Base-by-base conservation (phyloP, 2,888 invertebrate genomes). In the Cordilura impudica region DNA sequence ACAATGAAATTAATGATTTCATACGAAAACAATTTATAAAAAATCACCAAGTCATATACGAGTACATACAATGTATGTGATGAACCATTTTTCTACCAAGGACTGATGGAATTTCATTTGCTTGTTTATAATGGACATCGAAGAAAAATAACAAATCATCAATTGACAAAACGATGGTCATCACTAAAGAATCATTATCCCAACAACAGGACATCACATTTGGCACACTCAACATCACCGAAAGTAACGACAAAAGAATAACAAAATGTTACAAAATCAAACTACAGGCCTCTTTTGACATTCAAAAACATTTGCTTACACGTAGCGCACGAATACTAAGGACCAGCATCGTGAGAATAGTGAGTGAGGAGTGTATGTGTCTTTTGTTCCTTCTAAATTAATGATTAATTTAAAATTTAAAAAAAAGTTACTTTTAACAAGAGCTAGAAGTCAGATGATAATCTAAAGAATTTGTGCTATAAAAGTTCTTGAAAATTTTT, bases 101-200 rank as follows among this genome's bases (percentile, higher is more conserved):
- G 6, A 18, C 16, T n/a, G 10, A 45, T 10, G n/a, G 54, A 77
- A 69, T 79, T 45, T 26, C 61, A 63, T 66, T 76, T 58, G 73
- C 45, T 45, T 60, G 18, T 53, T 39, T 74, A 76, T 73, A 63
- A 63, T 51, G 66, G 23, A 39, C 2, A n/a, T n/a, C n/a, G n/a
- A 81, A 79, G 80, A 80, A 81, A 81, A 79, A 83, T 83, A 82
- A 85, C 84, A 85, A 85, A 86, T 85, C 85, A 86, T 85, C 84
- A 83, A 84, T 85, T 86, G 86, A 86, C 86, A 86, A 86, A 86
- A 86, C 84, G 85, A 83, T 85, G 84, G 84, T 71, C 84, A 85
- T 85, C 85, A 85, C 85, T 84, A 83, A 82, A 84, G 43, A 84
- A 83, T 84, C 86, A 86, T 86, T 86, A 85, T 84, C 82, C 82